A percentile compares a stretch with the other conserved stretches of the same genome.
phyloP scores from a whole-genome alignment of 37 sponge, comb jelly and placozoan genomes.

The Beroe ovata region DNA sequence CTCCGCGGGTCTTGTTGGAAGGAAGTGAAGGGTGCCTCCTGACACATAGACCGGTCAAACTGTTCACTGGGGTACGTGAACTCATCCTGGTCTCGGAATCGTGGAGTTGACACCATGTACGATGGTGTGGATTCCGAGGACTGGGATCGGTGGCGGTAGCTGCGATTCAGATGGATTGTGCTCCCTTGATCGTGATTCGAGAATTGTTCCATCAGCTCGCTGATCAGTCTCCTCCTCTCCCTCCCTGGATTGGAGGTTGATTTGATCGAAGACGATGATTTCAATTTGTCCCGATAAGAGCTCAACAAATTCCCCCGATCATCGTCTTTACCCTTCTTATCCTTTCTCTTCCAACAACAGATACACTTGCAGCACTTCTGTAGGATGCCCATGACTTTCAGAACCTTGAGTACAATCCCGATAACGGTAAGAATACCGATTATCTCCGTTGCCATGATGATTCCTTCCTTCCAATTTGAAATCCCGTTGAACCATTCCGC shows the following conservation, averaged over 20 bases:
- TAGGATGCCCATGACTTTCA: not conserved
- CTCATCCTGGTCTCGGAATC: constrained; percentile 5
- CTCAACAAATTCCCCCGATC: not conserved
- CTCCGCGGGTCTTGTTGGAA: not conserved
- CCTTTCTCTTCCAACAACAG: not conserved
- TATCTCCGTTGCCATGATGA: constrained; percentile 43
- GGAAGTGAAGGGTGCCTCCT: not conserved
- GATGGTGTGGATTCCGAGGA: constrained; percentile 48
- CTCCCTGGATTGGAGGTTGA: not conserved
- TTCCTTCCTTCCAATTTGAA: constrained; percentile 27
- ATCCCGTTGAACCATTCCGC: constrained; percentile 65
- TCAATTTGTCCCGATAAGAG: not conserved
- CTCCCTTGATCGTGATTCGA: not conserved
- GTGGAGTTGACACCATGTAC: constrained; percentile 1
- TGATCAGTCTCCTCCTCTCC: not conserved
- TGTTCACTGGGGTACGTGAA: not conserved
- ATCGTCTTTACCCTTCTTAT: not conserved
- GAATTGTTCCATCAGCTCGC: constrained; percentile 1
- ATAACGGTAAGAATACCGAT: constrained; percentile 27
- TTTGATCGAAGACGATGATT: not conserved
- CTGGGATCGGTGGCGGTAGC: constrained; percentile 30
- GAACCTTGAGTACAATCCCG: constrained; percentile 4
- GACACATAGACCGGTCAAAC: no score
- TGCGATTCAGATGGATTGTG: constrained; percentile 7
- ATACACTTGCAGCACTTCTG: constrained; percentile 3